Base-by-base conservation (phyloP, 2,113 vertebrate genomes). In the Oncorhynchus kisutch region DNA sequence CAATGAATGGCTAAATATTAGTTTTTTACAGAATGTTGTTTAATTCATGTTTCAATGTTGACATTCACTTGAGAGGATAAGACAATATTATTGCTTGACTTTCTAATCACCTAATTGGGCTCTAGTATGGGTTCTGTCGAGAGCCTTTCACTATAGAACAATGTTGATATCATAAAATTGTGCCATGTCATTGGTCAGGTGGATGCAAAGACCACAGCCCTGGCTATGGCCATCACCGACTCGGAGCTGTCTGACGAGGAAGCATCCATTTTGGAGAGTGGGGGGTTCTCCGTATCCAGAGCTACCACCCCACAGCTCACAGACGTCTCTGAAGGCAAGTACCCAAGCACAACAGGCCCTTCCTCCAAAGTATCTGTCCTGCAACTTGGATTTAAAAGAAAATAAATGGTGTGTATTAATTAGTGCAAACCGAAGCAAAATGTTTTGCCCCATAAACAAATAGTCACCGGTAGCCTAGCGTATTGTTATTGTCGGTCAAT, bases 151-250 rank as follows among this genome's bases (percentile, higher is more conserved):
- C 16, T 62, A 62, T 9, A 62, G n/a, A 62, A 62, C n/a, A 22
- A n/a, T 22, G 39, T 2, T 45, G 7, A 57, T 57, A 25, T 27
- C 11, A 11, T 20, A 3, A 18, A 62, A 62, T 72, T 8, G 14
- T 3, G 13, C 12, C 16, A 51, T 27, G 8, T 12, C 68, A 48
- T 45, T 20, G 39, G 39, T 9, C 86, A 95, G 95, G 92, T 95
- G 83, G 95, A 95, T 79, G 94, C 95, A 80, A 96, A 95, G 87
- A 97, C 97, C 65, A 98, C 97, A 2, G 96, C 97, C 0, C 83
- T 99, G 90, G 98, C 98, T 0, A 94, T 99, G 93, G 96, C 98
- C 80, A 99, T 99, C 89, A 99, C 98, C 0, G 98, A 99, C 92
- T 99, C 98, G 0, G 98, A 99, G 90, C 78, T 99, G 70, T 99